These are phyloP conservation scores for Muntiacus reevesi DNA, from an alignment of 2,113 vertebrate genomes.

Conservation along the genomic window DNA sequence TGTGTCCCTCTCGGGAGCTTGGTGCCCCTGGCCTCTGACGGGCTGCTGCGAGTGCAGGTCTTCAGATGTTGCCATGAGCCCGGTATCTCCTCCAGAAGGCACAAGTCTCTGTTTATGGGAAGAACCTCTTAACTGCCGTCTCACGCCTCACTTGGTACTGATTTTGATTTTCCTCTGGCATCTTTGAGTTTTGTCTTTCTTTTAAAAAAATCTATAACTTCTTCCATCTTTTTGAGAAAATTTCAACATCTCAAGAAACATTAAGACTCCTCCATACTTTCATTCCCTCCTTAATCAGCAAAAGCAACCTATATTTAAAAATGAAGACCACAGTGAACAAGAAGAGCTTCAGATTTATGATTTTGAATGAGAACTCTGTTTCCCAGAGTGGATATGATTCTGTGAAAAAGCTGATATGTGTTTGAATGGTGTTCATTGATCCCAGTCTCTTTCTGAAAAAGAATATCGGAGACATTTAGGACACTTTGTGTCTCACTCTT, in stretches of 20 bases:
- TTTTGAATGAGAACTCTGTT: background rate
- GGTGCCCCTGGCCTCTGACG: background rate
- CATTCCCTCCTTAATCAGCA: background rate
- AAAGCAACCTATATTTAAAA: background rate
- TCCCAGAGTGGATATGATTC: background rate
- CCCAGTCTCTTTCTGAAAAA: background rate
- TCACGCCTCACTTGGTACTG: background rate
- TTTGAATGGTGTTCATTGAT: background rate
- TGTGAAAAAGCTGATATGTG: background rate
- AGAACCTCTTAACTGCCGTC: rapidly evolving
- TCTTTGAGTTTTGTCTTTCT: background rate
- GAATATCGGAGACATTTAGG: background rate
- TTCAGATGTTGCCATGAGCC: background rate
- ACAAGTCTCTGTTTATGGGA: background rate
- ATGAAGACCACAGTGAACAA: background rate
- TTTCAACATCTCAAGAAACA: background rate
- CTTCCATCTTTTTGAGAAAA: background rate
- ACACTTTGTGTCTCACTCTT: background rate
- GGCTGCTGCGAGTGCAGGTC: background rate
- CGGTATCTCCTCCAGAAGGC: background rate
- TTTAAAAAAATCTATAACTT: background rate
- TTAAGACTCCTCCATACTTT: background rate
- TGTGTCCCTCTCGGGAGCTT: background rate
- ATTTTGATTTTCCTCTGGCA: background rate
- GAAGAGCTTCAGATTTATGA: background rate